Evolutionary conservation across 1,140 invertebrate genomes (phyloP), one percentile per base, ranked within the genome.

Genomic region (Penaeus chinensis): DNA sequence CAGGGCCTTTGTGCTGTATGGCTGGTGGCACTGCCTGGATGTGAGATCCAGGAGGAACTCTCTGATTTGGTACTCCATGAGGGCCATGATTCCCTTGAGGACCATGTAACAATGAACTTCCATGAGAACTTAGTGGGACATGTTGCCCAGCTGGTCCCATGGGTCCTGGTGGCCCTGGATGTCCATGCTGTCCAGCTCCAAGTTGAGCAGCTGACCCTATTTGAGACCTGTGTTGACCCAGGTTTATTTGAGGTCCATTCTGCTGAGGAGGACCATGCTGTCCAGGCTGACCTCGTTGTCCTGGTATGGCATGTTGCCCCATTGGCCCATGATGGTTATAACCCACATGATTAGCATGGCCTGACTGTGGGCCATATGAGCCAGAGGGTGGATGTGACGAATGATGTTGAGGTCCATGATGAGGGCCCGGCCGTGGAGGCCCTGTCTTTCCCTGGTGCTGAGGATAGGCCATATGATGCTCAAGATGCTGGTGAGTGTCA

Each of bases 1-100:
- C 88, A 27, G 82, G 60, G 10, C 76, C 60, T 85, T 89, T 89
- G 47, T 85, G 80, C 69, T 83, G 76, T 32, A 66, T 82, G 65
- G 54, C 54, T 13, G 61, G 24, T 62, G 37, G 81, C 8, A 19
- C 81, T 37, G 81, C 54, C 16, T 24, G 27, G 42, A 27, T 37
- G 42, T 32, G 71, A 27, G 71, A 37, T 74, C 71, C 24, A 27
- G 71, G 71, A 18, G 24, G 71, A 32, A 19, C 71, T 27, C 71
- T 27, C 11, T 74, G 71, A 74, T 27, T 74, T 32, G 27, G 71
- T 7, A 37, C 27, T 20, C 24, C 71, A 74, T 74, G 71, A n/a
- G 71, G 71, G 42, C 79, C 79, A 66, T 85, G 69, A 24, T 8
- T n/a, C 20, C 74, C 84, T 27, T 71, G 60, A 63, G 32, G n/a